Conservation (phyloP, 1,140 invertebrate genomes). For the Samia ricini region DNA sequence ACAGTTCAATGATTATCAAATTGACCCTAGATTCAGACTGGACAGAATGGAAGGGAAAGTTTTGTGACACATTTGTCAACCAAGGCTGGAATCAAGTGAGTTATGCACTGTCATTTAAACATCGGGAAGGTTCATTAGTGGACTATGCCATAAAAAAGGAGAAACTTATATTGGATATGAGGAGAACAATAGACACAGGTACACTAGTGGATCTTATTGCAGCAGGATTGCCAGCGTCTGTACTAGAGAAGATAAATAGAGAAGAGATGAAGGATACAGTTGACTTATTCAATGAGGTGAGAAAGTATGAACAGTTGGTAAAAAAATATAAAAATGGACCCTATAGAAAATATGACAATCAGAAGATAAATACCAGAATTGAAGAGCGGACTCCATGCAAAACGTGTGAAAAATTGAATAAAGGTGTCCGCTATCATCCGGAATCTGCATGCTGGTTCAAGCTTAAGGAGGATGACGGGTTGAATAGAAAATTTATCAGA, state of each 20-base stretch:
- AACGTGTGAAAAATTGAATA: too few species aligned
- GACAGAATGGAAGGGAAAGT: slow-evolving; percentile 40
- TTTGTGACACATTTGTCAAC: slow-evolving; percentile 40
- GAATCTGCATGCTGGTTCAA: too few species aligned
- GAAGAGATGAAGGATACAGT: slow-evolving; percentile 28
- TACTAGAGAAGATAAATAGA: slow-evolving; percentile 40
- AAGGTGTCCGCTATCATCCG: too few species aligned
- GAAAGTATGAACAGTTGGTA: slow-evolving; percentile 36
- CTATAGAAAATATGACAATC: slow-evolving; percentile 9
- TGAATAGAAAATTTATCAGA: too few species aligned
- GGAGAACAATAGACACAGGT: slow-evolving; percentile 31
- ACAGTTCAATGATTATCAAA: slow-evolving; percentile 42
- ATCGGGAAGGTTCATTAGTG: slow-evolving; percentile 32
- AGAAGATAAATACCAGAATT: too few species aligned
- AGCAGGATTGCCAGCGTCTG: slow-evolving; percentile 40
- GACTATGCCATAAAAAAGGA: slow-evolving; percentile 42
- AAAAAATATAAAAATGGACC: slow-evolving; percentile 22
- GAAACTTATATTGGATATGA: slow-evolving; percentile 32
- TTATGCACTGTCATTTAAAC: slow-evolving; percentile 39
- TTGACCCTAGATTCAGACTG: too few species aligned
- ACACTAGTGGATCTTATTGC: slow-evolving; percentile 43
- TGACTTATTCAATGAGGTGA: slow-evolving; percentile 33
- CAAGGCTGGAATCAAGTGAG: slow-evolving; percentile 31
- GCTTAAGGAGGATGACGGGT: too few species aligned
- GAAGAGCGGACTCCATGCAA: too few species aligned